Conservation (phyloP, 2,888 invertebrate genomes). For the Oligia latruncula region DNA sequence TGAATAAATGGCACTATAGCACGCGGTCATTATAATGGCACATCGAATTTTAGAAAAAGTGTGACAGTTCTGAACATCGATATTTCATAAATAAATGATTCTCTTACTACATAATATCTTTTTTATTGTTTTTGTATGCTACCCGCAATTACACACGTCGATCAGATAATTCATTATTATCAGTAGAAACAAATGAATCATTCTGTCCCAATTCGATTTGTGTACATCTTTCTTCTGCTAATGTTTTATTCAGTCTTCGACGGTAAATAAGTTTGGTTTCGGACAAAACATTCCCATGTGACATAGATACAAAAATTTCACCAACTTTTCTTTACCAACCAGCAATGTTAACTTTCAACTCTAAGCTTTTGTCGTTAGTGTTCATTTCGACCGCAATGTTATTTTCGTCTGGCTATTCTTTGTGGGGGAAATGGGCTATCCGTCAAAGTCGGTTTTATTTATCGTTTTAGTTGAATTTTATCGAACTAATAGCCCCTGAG, state of each 20-base stretch:
- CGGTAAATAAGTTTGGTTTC: constrained; percentile 88
- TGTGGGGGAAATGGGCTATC: constrained; percentile 87
- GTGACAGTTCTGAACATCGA: not conserved
- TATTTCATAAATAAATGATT: not conserved
- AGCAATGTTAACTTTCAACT: constrained; percentile 19
- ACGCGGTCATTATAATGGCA: not conserved
- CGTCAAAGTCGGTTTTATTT: constrained; percentile 89
- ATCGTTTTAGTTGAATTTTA: constrained; percentile 90
- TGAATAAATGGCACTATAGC: not conserved
- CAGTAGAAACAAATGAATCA: constrained; percentile 77
- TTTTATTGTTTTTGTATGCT: constrained; percentile 24
- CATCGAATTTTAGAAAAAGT: not conserved
- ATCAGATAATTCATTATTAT: constrained; percentile 69
- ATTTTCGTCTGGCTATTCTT: constrained; percentile 79
- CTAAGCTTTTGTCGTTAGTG: constrained; percentile 37
- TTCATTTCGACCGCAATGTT: constrained; percentile 52
- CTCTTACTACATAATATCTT: not conserved
- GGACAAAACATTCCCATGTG: constrained; percentile 89
- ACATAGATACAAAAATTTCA: constrained; percentile 85
- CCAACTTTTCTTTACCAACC: constrained; percentile 64
- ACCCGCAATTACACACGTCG: constrained; percentile 57
- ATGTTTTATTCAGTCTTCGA: constrained; percentile 85
- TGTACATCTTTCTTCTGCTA: constrained; percentile 78
- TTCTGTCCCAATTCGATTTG: constrained; percentile 79
- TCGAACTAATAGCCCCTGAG: constrained; percentile 89